These are phyloP conservation scores for Phymatocera aterrima DNA, from an alignment of 2,888 invertebrate species.

Conservation along the genomic window DNA sequence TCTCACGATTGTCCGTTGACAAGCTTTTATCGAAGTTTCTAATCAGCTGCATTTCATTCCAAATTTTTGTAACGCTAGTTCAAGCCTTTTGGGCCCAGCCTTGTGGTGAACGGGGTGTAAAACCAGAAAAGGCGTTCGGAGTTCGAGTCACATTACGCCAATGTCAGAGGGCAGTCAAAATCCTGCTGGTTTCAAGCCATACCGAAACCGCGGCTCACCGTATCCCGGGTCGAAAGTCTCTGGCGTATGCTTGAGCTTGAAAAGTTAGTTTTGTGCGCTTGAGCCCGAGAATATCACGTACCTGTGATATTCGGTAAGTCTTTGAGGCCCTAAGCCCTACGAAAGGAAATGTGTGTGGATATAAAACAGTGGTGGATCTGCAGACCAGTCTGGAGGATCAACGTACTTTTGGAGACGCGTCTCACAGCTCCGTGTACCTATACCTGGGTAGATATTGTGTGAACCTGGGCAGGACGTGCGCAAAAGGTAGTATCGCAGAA, in stretches of 20 bases:
- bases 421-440: background rate
- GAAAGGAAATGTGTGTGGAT: constrained; percentile 8
- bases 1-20: too few species aligned
- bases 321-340: constrained; percentile 25
- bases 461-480: background rate
- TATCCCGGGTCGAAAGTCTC: constrained; percentile 35
- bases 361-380: background rate
- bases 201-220: background rate
- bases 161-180: constrained; percentile 33
- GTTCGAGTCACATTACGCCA: constrained; percentile 18
- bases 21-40: too few species aligned
- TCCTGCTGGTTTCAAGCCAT: constrained; percentile 25
- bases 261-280: background rate
- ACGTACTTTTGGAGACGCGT: constrained; percentile 40
- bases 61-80: too few species aligned
- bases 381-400: constrained; percentile 30
- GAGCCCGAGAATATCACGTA: background rate
- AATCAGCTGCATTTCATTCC: too few species aligned
- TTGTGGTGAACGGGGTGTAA: background rate
- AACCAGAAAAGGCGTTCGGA: background rate
- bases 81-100: too few species aligned
- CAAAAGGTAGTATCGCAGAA: constrained; percentile 11
- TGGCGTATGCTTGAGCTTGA: background rate
- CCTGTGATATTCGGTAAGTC: background rate
- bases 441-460: background rate